Base-by-base conservation (phyloP, 2,113 vertebrate species). In the Antennarius striatus region DNA sequence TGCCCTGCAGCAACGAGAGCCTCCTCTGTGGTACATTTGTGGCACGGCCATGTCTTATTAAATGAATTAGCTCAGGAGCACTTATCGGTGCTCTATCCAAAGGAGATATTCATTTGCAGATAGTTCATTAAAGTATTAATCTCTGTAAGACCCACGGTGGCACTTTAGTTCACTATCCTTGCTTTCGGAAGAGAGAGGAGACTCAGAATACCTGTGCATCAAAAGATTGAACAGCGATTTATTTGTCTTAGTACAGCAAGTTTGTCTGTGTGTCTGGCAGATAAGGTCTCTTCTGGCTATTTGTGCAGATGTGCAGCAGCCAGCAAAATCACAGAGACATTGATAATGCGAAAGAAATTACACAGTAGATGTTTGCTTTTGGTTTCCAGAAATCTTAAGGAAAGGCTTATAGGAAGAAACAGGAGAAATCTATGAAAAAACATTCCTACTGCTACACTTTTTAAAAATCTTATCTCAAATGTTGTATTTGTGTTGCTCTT, bases 41-140 rank as follows among this genome's bases (percentile, higher is more conserved):
- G 80, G 77, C 66, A 56, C 81, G 85, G 73, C 74, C 74, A 71
- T 64, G 52, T 63, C 73, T 77, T 85, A 77, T 86, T 86, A 83
- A 73, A 72, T 75, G 49, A 70, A 77, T 80, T 85, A 79, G 71
- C 82, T 58, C 13, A 46, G 64, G 72, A 83, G 75, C 57, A 56
- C 73, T 80, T 75, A 55, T 30, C 46, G 15, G 68, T 48, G 60
- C 50, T 71, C 16, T 42, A 54, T 83, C 75, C 68, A 69, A 85
- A 80, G 65, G 48, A 75, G 63, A 71, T 75, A 75, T 84, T 87
- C 71, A 88, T 84, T 88, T 75, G 56, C 57, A 77, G 55, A 59
- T 73, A 32, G 56, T 56, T 81, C 64, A 77, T 85, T 85, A 75
- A 72, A 10, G 36, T 62, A 82, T 75, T 75, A 65, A 78, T 84